Percentiles rank a stretch among this genome's conserved stretches.
Evolutionary conservation across 2,888 invertebrate species (phyloP).

Genomic region (Drosophila ochracea): DNA sequence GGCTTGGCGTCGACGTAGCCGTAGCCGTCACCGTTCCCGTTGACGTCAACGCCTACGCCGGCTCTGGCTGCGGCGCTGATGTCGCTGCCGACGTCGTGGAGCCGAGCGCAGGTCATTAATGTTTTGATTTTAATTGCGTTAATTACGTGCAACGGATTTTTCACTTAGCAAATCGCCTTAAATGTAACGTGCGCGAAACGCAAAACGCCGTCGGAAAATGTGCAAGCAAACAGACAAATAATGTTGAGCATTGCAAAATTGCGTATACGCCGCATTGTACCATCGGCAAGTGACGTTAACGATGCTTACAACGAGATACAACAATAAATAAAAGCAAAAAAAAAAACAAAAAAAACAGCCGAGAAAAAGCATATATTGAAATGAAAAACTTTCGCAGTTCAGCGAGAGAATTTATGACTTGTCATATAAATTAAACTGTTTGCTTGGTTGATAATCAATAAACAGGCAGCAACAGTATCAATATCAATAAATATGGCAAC

Average conservation of each 20-base stretch:
- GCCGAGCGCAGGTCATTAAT: constrained; percentile 82
- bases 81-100: constrained; percentile 53
- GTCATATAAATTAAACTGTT: constrained; percentile 71
- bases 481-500: constrained; percentile 32
- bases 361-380: constrained; percentile 14
- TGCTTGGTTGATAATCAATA: constrained; percentile 61
- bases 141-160: constrained; percentile 84
- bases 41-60: constrained; percentile 37
- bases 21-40: constrained; percentile 42
- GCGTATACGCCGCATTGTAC: constrained; percentile 31
- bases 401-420: constrained; percentile 60
- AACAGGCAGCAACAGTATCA: constrained; percentile 13
- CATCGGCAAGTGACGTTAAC: background rate
- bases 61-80: constrained; percentile 31
- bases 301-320: background rate
- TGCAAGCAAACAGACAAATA: background rate
- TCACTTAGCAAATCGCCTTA: constrained; percentile 59
- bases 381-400: constrained; percentile 26
- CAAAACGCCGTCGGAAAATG: constrained; percentile 54
- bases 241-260: background rate
- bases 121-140: constrained; percentile 85
- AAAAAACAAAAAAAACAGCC: background rate
- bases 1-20: constrained; percentile 34
- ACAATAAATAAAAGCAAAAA: background rate
- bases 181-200: constrained; percentile 27